Base-by-base conservation (phyloP, 2,888 invertebrate species). In the Caenorhabditis becei region DNA sequence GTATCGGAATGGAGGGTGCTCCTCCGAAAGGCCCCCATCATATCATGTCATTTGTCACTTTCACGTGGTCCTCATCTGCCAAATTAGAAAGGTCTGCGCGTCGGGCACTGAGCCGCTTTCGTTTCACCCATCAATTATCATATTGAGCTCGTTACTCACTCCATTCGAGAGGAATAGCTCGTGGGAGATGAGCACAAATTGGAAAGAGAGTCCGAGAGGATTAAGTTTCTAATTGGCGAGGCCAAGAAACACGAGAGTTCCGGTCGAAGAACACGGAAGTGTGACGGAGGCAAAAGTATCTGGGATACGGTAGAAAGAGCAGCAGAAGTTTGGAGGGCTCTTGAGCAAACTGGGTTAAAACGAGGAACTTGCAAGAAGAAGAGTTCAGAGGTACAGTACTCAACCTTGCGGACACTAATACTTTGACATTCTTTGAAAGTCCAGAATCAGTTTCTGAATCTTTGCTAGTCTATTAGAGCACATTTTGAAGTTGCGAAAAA, bases 101-200 rank as follows among this genome's bases (percentile, higher is more conserved):
- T n/a, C n/a, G n/a, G n/a, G n/a, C n/a, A n/a, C n/a, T n/a, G n/a
- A n/a, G 23, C 11, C 32, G 32, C 32, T 32, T 32, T 24, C 37
- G 41, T 32, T 41, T 20, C 14, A 37, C 24, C 32, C 53, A 54
- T 65, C 63, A 54, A 65, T 58, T 58, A 67, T 67, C 67, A 58
- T 67, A 65, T 65, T 65, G 54, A 66, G 66, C 66, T 66, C 66
- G 54, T 66, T 56, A 23, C 49, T 58, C n/a, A n/a, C 44, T 23
- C 58, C 26, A 58, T 56, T 35, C 37, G 66, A 54, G 49, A 67
- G n/a, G 3, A 35, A 35, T 49, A 47, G 51, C 51, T 51, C 14
- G 24, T 51, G 65, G 59, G 65, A 78, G 54, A 62, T n/a, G n/a
- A 28, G 28, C 41, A 18, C 49, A 56, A 56, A 69, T 37, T 18